A percentile compares a stretch with the other conserved stretches of the same genome.
phyloP scores from a whole-genome alignment of 2,113 vertebrate genomes.

The Gallinago media region DNA sequence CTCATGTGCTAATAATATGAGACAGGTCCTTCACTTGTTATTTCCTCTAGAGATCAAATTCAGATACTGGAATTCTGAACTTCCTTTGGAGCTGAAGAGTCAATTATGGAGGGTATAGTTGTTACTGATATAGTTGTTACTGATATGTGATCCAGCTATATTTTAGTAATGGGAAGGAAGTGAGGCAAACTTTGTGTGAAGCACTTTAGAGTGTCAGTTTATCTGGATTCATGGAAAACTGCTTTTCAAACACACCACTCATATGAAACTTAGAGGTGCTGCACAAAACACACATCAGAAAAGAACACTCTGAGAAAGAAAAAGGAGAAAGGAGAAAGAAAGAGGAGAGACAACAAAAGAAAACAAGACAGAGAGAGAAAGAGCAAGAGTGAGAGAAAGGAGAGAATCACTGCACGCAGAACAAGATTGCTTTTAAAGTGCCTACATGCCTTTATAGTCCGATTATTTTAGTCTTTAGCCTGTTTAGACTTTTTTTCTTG shows the following conservation, averaged over 20 bases:
- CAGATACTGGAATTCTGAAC: slow-evolving; percentile 57
- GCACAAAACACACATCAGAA: background rate
- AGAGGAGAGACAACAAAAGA: background rate
- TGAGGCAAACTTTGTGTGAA: slow-evolving; percentile 1
- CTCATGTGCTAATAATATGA: slow-evolving; percentile 52
- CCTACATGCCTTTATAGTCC: background rate
- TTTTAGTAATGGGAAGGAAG: slow-evolving; percentile 55
- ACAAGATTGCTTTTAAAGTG: too few relatives aligned
- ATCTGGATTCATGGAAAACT: background rate
- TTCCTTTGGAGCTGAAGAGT: slow-evolving; percentile 56
- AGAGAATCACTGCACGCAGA: too few relatives aligned
- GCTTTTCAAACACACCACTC: background rate
- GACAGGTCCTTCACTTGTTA: slow-evolving; percentile 55
- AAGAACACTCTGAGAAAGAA: background rate
- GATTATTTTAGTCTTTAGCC: background rate
- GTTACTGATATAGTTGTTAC: slow-evolving; percentile 47
- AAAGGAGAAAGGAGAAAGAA: background rate
- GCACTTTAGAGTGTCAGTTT: background rate
- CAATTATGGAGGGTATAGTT: background rate
- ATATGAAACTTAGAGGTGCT: background rate
- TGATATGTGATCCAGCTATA: slow-evolving; percentile 41
- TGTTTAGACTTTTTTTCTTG: background rate
- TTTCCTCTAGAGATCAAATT: slow-evolving; percentile 67
- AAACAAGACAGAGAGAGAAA: background rate
- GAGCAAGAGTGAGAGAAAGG: background rate